These are phyloP conservation scores for Timema cristinae DNA, from an alignment of 2,888 invertebrate species.

Conservation along the genomic window DNA sequence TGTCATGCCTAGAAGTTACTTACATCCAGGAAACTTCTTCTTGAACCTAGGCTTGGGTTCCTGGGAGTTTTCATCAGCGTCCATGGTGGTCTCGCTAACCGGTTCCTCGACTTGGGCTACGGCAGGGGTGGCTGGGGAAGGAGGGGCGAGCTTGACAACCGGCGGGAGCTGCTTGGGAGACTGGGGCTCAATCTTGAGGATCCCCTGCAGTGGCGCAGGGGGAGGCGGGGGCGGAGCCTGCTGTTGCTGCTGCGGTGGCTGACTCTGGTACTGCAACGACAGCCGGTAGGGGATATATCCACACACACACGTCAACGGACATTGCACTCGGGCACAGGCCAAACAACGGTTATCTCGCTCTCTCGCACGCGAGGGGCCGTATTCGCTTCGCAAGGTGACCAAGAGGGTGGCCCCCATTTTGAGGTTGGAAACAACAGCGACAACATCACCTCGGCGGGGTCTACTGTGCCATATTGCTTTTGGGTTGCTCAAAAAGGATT, in stretches of 20 bases:
- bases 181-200: conserved; percentile 16
- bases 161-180: conserved; percentile 9
- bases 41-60: conserved; percentile 25
- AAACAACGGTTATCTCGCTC: conserved; percentile 3
- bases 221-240: conserved; percentile 31
- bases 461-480: too few relatives aligned
- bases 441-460: not conserved
- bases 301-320: conserved; percentile 33
- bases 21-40: conserved; percentile 30
- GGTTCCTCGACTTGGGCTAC: not conserved
- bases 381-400: conserved; percentile 16
- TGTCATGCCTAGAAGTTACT: conserved; percentile 17
- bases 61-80: conserved; percentile 13
- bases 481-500: too few relatives aligned
- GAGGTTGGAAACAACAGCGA: conserved; percentile 2
- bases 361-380: conserved; percentile 11
- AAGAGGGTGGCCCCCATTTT: conserved; percentile 11
- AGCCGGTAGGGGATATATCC: conserved; percentile 34
- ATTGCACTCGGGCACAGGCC: conserved; percentile 31
- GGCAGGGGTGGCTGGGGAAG: not conserved
- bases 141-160: not conserved
- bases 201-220: conserved; percentile 29
- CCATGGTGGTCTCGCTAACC: conserved; percentile 5
- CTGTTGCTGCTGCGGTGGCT: conserved; percentile 31
- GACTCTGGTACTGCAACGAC: conserved; percentile 41